These are phyloP conservation scores for Hiodon alosoides DNA, from an alignment of 2,113 vertebrate species.

Conservation along the genomic window DNA sequence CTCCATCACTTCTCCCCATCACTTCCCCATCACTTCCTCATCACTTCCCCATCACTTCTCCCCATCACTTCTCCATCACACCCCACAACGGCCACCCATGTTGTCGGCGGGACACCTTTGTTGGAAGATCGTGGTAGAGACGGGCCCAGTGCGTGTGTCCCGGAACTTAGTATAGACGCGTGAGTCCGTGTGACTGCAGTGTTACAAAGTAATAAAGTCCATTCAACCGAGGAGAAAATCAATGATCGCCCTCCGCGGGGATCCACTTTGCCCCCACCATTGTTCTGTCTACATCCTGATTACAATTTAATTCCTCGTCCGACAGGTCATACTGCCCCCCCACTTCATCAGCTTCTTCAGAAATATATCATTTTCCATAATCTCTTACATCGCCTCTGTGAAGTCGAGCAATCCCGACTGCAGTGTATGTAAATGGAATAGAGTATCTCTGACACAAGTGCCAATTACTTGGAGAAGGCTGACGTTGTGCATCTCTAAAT, in stretches of 20 bases:
- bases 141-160: no score
- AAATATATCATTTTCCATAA: conserved; percentile 19
- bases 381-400: conserved; percentile 10
- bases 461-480: conserved; percentile 42
- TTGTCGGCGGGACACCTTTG: no score
- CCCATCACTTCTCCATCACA: no score
- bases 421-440: conserved; percentile 34
- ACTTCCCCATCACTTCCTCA: neutral
- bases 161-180: no score
- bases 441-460: conserved; percentile 37
- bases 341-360: neutral
- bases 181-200: conserved; percentile 40
- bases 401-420: neutral
- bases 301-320: conserved; percentile 51
- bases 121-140: no score
- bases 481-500: conserved; percentile 38
- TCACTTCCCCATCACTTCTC: neutral
- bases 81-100: no score
- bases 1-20: neutral
- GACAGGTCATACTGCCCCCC: conserved; percentile 31
- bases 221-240: conserved; percentile 60
- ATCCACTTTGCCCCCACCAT: conserved; percentile 36
- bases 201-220: conserved; percentile 46
- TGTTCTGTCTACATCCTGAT: conserved; percentile 45
- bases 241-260: conserved; percentile 51